A percentile compares a stretch with the other conserved stretches of the same genome.
Evolutionary conservation across 2,888 invertebrate genomes (phyloP).

Genomic region (Nymphalis polychloros): DNA sequence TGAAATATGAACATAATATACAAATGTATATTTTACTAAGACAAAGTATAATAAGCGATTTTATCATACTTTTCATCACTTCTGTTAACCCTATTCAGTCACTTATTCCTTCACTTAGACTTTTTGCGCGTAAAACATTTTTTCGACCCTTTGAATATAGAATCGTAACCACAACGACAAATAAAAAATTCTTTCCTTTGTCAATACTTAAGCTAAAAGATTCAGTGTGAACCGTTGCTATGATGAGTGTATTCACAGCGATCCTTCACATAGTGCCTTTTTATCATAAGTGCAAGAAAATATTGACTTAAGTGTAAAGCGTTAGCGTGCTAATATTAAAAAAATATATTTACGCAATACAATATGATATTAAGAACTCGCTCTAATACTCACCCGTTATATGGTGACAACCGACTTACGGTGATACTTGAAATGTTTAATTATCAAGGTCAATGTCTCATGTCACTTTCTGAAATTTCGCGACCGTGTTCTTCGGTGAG

Average conservation of each 20-base stretch:
- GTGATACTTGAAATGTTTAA: too few relatives aligned
- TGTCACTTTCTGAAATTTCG: too few relatives aligned
- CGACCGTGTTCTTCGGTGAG: too few relatives aligned
- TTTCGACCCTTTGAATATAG: background rate
- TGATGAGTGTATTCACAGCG: conserved; percentile 43
- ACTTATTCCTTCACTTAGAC: background rate
- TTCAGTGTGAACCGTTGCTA: conserved; percentile 40
- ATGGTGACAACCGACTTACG: too few relatives aligned
- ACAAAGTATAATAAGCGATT: background rate
- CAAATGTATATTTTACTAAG: too few relatives aligned
- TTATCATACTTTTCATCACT: too few relatives aligned
- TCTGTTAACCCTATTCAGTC: too few relatives aligned
- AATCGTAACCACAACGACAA: conserved; percentile 26
- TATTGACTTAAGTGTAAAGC: conserved; percentile 35
- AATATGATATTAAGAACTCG: too few relatives aligned
- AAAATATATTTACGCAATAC: background rate
- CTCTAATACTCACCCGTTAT: too few relatives aligned
- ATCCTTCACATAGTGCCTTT: conserved; percentile 52
- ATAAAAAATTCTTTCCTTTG: conserved; percentile 32
- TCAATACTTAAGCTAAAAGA: conserved; percentile 37
- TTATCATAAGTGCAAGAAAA: conserved; percentile 54
- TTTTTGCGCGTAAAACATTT: background rate
- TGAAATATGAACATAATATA: too few relatives aligned
- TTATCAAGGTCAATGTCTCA: too few relatives aligned
- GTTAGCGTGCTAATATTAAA: conserved; percentile 2